Evolutionary conservation across 1,140 invertebrate genomes (phyloP).

Genomic region (Pissodes strobi): DNA sequence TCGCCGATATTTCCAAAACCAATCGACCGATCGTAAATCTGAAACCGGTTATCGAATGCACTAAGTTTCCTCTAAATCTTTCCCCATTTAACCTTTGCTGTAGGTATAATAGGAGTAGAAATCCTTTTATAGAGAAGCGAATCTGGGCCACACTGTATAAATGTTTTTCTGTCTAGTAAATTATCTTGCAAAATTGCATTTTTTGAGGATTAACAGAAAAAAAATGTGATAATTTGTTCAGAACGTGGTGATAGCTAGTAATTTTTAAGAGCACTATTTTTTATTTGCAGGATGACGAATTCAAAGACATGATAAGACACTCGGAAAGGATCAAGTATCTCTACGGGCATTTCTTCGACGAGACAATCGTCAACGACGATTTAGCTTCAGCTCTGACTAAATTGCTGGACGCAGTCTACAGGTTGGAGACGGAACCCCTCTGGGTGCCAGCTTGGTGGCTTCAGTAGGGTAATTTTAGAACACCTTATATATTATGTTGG

Average conservation of each 20-base stretch:
- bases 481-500: too few species aligned
- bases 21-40: too few species aligned
- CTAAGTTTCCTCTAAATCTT: too few species aligned
- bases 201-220: neutral
- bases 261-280: too few species aligned
- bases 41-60: too few species aligned
- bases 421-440: slow-evolving; percentile 89
- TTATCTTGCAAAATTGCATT: neutral
- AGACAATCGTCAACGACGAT: slow-evolving; percentile 89
- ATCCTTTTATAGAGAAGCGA: too few species aligned
- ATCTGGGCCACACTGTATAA: too few species aligned
- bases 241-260: too few species aligned
- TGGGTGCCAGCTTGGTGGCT: slow-evolving; percentile 98
- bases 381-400: slow-evolving; percentile 85
- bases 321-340: slow-evolving; percentile 90
- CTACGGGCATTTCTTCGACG: slow-evolving; percentile 95
- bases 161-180: too few species aligned
- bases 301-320: slow-evolving; percentile 85
- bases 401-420: slow-evolving; percentile 78
- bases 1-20: too few species aligned
- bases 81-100: too few species aligned
- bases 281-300: slow-evolving; percentile 84
- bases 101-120: too few species aligned
- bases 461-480: slow-evolving; percentile 68
- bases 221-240: neutral